Evolutionary conservation across 2,888 invertebrate species (phyloP), one percentile per base, ranked within the genome.

Genomic region (Cephus runcator): DNA sequence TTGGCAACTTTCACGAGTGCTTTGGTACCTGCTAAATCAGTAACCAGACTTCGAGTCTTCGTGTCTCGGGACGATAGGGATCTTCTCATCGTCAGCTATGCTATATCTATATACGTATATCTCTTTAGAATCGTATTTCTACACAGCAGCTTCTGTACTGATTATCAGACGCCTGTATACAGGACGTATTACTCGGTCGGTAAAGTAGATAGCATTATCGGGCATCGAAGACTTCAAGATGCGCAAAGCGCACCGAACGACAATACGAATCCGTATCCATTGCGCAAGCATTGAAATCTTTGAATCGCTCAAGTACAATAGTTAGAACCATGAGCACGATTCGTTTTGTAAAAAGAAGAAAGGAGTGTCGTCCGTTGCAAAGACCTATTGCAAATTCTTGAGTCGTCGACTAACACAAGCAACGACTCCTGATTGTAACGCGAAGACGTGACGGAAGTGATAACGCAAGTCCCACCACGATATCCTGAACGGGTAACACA

Each of bases 401-500:
- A 23, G 9, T 56, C 56, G 56, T 56, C 56, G 56, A 56, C 23
- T 9, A 56, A 56, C 9, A 23, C 56, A 9, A 56, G 6, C 9
- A 15, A 15, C 23, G 56, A 56, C 23, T 56, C 23, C 56, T 56
- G 15, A 15, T 56, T 23, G 56, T 56, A 56, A 23, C 23, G 23
- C 9, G 56, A 23, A 23, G 56, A 56, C 56, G 30, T 83, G 85
- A 80, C 85, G 85, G 85, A 88, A 86, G 83, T 81, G 86, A 87
- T 87, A 88, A 85, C 82, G 86, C 85, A 86, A 86, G 82, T 83
- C 73, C 73, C 81, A 82, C 83, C 9, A 23, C 23, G 23, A 76
- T 83, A 83, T 86, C 86, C 87, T 84, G 85, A 77, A 69, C 74
- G 30, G 15, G 68, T 84, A 81, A 82, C 84, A 86, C 86, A 87